Evolutionary conservation across 2,113 vertebrate genomes (phyloP).

Genomic region (Scolopax mira): DNA sequence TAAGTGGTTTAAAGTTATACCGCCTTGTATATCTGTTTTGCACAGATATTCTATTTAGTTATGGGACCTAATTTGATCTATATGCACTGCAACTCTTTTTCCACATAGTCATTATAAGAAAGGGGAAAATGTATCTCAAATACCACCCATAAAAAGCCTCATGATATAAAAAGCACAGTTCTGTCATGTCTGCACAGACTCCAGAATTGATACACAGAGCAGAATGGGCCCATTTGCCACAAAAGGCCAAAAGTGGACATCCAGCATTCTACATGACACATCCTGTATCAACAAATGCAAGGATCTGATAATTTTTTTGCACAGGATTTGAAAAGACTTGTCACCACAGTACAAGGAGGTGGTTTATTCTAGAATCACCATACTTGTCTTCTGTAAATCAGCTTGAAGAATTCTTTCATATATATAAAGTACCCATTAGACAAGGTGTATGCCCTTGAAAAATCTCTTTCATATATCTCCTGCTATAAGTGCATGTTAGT

Average conservation of each 20-base stretch:
- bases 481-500: neutral
- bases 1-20: neutral
- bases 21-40: neutral
- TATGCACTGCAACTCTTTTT: neutral
- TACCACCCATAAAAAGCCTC: neutral
- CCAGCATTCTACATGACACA: neutral
- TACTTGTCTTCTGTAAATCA: neutral
- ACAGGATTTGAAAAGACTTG: neutral
- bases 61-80: neutral
- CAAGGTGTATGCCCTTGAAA: neutral
- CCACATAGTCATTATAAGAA: neutral
- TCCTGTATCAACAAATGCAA: neutral
- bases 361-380: neutral
- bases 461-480: neutral
- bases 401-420: neutral
- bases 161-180: neutral
- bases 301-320: neutral
- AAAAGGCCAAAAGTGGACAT: neutral
- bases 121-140: neutral
- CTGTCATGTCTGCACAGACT: neutral
- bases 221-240: neutral
- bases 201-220: neutral
- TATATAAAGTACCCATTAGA: neutral
- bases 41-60: neutral
- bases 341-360: neutral